A percentile compares a stretch with the other conserved stretches of the same genome.
Conservation (phyloP, 1,140 invertebrate species). For the Reticulitermes speratus region DNA sequence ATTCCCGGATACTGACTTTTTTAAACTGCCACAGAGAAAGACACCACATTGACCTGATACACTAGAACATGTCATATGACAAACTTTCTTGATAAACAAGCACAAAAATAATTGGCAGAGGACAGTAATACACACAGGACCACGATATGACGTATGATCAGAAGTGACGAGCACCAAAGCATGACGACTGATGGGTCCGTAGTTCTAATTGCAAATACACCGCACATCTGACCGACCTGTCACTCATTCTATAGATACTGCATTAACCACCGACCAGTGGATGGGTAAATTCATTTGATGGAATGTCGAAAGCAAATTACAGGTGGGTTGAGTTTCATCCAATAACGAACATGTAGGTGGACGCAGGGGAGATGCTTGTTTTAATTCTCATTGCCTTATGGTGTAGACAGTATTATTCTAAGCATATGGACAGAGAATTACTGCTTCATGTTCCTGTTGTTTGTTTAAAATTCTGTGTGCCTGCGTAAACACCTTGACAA, state of each 20-base stretch:
- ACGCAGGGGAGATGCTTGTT: neutral
- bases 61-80: too few relatives aligned
- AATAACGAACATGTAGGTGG: neutral
- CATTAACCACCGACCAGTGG: neutral
- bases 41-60: too few relatives aligned
- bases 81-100: too few relatives aligned
- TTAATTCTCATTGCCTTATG: neutral
- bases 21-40: too few relatives aligned
- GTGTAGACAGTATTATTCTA: too few relatives aligned
- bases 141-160: neutral
- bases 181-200: neutral
- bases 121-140: too few relatives aligned
- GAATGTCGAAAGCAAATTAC: neutral
- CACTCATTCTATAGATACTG: neutral
- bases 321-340: neutral
- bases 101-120: too few relatives aligned
- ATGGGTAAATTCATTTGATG: neutral
- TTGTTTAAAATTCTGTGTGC: too few relatives aligned
- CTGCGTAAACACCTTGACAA: too few relatives aligned
- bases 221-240: neutral
- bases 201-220: neutral
- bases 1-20: too few relatives aligned
- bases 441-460: too few relatives aligned
- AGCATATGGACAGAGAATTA: too few relatives aligned
- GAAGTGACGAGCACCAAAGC: neutral